Percentiles rank a stretch among this genome's conserved stretches.
Conservation (phyloP, 2,888 invertebrate species). For the Colostygia pectinataria region DNA sequence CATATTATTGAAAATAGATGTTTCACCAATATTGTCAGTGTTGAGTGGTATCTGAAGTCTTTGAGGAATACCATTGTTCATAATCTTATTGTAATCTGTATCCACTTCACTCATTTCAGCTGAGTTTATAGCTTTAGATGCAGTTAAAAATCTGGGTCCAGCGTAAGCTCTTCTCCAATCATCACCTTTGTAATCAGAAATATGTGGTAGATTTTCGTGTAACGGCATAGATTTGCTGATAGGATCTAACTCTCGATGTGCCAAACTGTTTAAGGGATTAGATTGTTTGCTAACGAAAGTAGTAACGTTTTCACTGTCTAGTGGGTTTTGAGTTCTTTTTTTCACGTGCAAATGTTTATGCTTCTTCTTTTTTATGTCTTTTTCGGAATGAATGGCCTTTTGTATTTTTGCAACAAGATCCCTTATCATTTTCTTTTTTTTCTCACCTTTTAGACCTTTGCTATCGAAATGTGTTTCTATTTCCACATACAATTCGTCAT, state of each 20-base stretch:
- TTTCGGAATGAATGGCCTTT: conserved; percentile 59
- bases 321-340: conserved; percentile 60
- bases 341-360: conserved; percentile 50
- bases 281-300: conserved; percentile 37
- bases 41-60: conserved; percentile 65
- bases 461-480: conserved; percentile 75
- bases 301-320: conserved; percentile 39
- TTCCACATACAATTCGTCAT: conserved; percentile 71
- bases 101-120: conserved; percentile 59
- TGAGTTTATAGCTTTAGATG: conserved; percentile 60
- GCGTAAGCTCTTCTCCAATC: conserved; percentile 43
- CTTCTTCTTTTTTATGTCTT: conserved; percentile 40
- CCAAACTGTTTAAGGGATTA: conserved; percentile 34
- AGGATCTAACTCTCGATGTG: conserved; percentile 54
- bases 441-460: conserved; percentile 64
- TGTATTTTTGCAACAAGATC: conserved; percentile 67
- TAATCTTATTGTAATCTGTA: conserved; percentile 53
- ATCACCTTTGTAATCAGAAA: conserved; percentile 45
- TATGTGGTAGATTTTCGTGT: conserved; percentile 36
- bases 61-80: conserved; percentile 57
- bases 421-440: conserved; percentile 63
- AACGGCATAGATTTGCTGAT: conserved; percentile 48
- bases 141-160: conserved; percentile 53
- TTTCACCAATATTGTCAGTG: conserved; percentile 40
- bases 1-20: conserved; percentile 34